Evolutionary conservation across 37 sponge, comb jelly and placozoan species (phyloP).

Genomic region (Ephydatia muelleri): DNA sequence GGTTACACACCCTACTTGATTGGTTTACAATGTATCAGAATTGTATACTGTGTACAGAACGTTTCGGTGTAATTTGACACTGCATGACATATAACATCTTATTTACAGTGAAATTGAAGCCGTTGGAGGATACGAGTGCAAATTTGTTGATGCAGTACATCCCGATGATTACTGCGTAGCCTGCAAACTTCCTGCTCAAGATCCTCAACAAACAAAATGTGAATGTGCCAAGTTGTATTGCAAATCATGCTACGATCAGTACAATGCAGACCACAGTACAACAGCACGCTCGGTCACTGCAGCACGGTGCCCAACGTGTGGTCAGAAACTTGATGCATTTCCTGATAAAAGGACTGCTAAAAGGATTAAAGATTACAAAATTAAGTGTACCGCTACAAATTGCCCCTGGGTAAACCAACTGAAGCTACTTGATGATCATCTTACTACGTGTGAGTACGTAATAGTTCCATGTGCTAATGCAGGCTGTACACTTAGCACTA

Average conservation of each 20-base stretch:
- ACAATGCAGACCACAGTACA: too few relatives aligned
- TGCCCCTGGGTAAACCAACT: conserved; percentile 30
- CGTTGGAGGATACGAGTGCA: conserved; percentile 29
- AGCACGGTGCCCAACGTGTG: conserved; percentile 15
- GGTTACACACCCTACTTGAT: too few relatives aligned
- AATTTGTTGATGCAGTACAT: conserved; percentile 15
- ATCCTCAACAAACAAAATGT: not conserved
- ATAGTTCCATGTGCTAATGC: conserved; percentile 18
- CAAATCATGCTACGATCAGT: not conserved
- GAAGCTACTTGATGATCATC: conserved; percentile 5
- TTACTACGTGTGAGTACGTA: not conserved
- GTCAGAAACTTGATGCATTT: too few relatives aligned
- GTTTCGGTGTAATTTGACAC: too few relatives aligned
- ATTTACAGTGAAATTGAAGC: too few relatives aligned
- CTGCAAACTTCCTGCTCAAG: conserved; percentile 1
- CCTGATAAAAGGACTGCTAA: too few relatives aligned
- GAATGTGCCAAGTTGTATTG: conserved; percentile 37
- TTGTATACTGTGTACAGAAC: too few relatives aligned
- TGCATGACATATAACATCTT: too few relatives aligned
- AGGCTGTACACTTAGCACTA: conserved; percentile 13
- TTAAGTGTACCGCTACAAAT: conserved; percentile 5
- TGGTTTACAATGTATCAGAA: too few relatives aligned
- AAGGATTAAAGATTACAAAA: conserved; percentile 2
- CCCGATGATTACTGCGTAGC: conserved; percentile 4
- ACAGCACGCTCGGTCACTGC: too few relatives aligned